Conservation (phyloP, 2,888 invertebrate species). For the Phytoseiulus persimilis region DNA sequence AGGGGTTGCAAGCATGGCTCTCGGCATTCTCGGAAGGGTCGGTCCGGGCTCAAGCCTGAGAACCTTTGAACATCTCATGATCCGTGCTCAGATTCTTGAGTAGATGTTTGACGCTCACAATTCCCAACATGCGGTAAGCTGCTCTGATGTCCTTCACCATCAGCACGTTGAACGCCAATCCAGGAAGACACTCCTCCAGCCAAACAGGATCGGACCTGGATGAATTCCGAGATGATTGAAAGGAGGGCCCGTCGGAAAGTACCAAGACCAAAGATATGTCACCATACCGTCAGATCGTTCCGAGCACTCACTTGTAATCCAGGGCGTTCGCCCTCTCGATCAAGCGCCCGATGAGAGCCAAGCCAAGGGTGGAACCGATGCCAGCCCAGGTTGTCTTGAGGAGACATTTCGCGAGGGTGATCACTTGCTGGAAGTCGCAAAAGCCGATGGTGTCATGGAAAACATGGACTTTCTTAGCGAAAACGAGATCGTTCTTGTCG, state of each 20-base stretch:
- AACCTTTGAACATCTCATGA: neutral
- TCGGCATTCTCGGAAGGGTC: neutral
- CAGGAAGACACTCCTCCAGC: neutral
- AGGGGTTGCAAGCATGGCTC: no score
- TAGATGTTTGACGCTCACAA: neutral
- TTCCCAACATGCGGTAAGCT: neutral
- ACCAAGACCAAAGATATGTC: no score
- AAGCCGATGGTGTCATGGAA: neutral
- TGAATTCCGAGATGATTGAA: no score
- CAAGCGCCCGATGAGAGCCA: neutral
- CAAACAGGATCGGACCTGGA: neutral
- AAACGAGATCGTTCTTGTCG: neutral
- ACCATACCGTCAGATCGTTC: no score
- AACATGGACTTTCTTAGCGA: neutral
- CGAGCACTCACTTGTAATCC: neutral
- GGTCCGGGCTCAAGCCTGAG: neutral
- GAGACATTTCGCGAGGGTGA: neutral
- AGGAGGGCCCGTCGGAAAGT: no score
- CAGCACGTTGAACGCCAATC: neutral
- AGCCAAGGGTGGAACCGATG: neutral
- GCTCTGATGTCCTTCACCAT: neutral
- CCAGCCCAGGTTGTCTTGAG: neutral
- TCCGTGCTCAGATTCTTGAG: neutral
- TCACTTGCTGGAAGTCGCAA: neutral
- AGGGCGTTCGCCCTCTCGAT: neutral